Evolutionary conservation across 2,113 vertebrate genomes (phyloP).

Genomic region (Ifrita kowaldi): DNA sequence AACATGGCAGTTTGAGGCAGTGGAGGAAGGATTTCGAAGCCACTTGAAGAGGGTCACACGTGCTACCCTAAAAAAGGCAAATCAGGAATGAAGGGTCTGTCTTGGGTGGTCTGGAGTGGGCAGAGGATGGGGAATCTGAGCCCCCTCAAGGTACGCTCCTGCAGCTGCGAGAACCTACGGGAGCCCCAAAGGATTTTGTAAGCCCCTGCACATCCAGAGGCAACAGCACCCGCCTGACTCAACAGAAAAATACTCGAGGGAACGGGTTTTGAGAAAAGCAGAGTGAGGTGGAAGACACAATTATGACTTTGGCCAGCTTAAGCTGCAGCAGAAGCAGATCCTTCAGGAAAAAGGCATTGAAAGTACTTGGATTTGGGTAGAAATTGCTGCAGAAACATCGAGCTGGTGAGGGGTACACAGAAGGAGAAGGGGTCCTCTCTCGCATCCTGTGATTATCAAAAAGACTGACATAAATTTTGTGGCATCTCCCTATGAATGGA

Average conservation of each 20-base stretch:
- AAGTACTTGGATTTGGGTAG: background rate
- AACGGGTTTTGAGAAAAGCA: background rate
- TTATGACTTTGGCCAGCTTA: background rate
- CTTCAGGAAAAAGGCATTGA: background rate
- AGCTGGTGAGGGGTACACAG: background rate
- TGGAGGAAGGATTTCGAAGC: background rate
- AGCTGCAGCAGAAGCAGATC: background rate
- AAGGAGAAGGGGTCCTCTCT: background rate
- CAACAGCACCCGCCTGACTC: background rate
- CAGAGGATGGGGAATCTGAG: background rate
- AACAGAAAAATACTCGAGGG: background rate
- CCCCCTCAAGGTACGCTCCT: background rate
- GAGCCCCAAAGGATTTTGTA: background rate
- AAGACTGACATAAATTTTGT: background rate
- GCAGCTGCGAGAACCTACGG: background rate
- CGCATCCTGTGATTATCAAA: background rate
- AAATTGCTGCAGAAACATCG: background rate
- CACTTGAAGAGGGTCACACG: fast-evolving
- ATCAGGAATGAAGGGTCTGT: background rate
- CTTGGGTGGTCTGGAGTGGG: background rate
- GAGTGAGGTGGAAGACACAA: background rate
- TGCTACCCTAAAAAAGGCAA: background rate
- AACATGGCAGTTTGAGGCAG: background rate
- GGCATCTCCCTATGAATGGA: background rate
- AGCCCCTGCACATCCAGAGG: background rate